These are phyloP conservation scores for Macrobrachium nipponense DNA, from an alignment of 1,140 invertebrate species.

Conservation along the genomic window DNA sequence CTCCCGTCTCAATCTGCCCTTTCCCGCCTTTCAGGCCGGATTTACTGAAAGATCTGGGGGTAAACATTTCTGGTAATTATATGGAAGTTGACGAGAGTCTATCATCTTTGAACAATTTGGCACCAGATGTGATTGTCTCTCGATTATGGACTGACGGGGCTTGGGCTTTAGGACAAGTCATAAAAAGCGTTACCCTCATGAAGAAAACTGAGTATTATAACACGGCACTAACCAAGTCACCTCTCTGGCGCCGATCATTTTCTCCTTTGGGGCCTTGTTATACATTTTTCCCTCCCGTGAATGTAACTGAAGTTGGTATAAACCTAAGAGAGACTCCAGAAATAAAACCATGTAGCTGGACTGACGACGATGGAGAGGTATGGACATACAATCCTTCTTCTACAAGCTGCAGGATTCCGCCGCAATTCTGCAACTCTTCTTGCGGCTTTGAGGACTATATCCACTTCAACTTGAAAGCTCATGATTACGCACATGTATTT, in stretches of 20 bases:
- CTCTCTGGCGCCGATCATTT: slow-evolving; percentile 4
- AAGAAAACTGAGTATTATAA: neutral
- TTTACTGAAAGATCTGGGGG: slow-evolving; percentile 3
- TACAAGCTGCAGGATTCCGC: neutral
- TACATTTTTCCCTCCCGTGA: slow-evolving; percentile 21
- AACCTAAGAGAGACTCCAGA: neutral
- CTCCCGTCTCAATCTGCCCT: slow-evolving; percentile 31
- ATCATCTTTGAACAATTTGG: neutral
- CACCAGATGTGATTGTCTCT: neutral
- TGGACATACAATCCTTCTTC: neutral
- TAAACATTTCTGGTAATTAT: slow-evolving; percentile 24
- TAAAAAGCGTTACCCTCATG: neutral
- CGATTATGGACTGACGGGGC: slow-evolving; percentile 21
- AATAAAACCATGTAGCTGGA: slow-evolving; percentile 1
- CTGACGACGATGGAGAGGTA: slow-evolving; percentile 1
- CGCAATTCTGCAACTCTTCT: slow-evolving; percentile 20
- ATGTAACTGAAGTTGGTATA: neutral
- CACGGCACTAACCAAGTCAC: neutral
- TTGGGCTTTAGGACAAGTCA: slow-evolving; percentile 23
- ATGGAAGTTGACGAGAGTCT: neutral
- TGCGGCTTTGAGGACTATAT: slow-evolving; percentile 39
- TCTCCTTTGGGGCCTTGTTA: slow-evolving; percentile 39
- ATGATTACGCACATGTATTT: slow-evolving; percentile 7
- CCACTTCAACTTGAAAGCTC: neutral
- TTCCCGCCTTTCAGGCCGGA: slow-evolving; percentile 26